A percentile compares a stretch with the other conserved stretches of the same genome.
Evolutionary conservation across 2,797 vertebrate species (phyloP).

Genomic region (Hoplostethus mediterraneus): DNA sequence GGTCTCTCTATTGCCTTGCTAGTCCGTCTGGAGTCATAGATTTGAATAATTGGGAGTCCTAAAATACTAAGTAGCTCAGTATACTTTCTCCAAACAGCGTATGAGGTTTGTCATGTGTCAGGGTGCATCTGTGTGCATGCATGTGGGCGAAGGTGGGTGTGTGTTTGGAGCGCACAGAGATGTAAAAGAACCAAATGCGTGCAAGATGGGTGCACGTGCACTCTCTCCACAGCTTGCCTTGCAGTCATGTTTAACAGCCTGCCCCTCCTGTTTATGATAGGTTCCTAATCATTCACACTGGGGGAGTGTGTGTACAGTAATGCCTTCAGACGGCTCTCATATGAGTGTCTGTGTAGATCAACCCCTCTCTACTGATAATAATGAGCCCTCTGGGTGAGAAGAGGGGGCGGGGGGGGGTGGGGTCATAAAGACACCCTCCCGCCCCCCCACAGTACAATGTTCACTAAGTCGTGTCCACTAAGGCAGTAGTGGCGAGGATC

Average conservation of each 20-base stretch:
- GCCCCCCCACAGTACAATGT: constrained; percentile 44
- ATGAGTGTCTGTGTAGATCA: constrained; percentile 92
- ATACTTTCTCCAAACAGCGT: constrained; percentile 64
- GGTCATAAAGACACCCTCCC: constrained; percentile 59
- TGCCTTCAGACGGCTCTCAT: constrained; percentile 88
- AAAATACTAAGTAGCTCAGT: constrained; percentile 67
- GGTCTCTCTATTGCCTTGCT: constrained; percentile 49
- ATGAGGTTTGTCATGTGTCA: constrained; percentile 80
- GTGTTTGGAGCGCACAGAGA: constrained; percentile 60
- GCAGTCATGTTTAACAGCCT: constrained; percentile 80
- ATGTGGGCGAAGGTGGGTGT: constrained; percentile 70
- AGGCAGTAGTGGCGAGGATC: constrained; percentile 24
- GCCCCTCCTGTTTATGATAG: constrained; percentile 88
- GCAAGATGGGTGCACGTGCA: constrained; percentile 32
- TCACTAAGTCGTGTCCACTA: constrained; percentile 52
- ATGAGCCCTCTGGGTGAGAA: constrained; percentile 80
- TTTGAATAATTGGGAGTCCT: constrained; percentile 76
- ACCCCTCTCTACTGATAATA: constrained; percentile 75
- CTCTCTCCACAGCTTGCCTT: constrained; percentile 62
- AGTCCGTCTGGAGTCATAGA: constrained; percentile 62
- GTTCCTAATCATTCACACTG: constrained; percentile 91
- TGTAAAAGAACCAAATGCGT: constrained; percentile 68
- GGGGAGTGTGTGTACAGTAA: constrained; percentile 85
- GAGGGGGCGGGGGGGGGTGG: constrained; percentile 48
- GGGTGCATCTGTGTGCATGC: constrained; percentile 64